These are phyloP conservation scores for Mesocentrotus franciscanus DNA, from an alignment of 53 echinoderm and acorn worm species.

Conservation along the genomic window DNA sequence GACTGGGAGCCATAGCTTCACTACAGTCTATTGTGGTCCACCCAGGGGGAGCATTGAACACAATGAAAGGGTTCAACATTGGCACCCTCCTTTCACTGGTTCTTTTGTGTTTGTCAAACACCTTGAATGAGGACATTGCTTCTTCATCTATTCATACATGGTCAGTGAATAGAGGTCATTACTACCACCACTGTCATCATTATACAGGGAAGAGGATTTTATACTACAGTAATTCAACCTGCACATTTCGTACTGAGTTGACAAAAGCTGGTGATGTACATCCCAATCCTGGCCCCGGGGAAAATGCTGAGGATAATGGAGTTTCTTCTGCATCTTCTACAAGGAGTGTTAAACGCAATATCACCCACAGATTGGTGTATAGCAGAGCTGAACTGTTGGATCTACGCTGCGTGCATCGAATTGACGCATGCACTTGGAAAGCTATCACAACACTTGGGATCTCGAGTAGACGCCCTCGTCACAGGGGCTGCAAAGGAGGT, in stretches of 20 bases:
- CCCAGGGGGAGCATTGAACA: neutral
- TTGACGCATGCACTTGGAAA: conserved; percentile 8
- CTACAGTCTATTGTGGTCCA: conserved; percentile 35
- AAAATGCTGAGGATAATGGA: neutral
- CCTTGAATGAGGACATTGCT: conserved; percentile 41
- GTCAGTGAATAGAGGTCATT: conserved; percentile 14
- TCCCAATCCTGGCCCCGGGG: conserved; percentile 40
- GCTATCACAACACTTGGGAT: conserved; percentile 7
- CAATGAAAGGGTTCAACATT: neutral
- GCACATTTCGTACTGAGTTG: conserved; percentile 52
- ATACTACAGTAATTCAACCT: conserved; percentile 28
- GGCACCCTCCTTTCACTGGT: conserved; percentile 37
- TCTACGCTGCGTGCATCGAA: neutral
- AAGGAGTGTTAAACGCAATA: neutral
- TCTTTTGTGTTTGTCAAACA: conserved; percentile 50
- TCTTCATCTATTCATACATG: conserved; percentile 46
- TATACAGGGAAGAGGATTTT: conserved; percentile 32
- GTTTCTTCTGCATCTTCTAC: conserved; percentile 12
- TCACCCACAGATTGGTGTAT: neutral
- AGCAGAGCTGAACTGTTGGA: conserved; percentile 16
- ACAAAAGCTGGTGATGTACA: conserved; percentile 50
- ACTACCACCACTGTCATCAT: conserved; percentile 30
- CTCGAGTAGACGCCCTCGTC: neutral
- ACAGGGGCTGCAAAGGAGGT: conserved; percentile 27
- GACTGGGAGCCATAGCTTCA: conserved; percentile 9